Evolutionary conservation across 2,113 vertebrate species (phyloP).

Genomic region (Erinaceus europaeus): DNA sequence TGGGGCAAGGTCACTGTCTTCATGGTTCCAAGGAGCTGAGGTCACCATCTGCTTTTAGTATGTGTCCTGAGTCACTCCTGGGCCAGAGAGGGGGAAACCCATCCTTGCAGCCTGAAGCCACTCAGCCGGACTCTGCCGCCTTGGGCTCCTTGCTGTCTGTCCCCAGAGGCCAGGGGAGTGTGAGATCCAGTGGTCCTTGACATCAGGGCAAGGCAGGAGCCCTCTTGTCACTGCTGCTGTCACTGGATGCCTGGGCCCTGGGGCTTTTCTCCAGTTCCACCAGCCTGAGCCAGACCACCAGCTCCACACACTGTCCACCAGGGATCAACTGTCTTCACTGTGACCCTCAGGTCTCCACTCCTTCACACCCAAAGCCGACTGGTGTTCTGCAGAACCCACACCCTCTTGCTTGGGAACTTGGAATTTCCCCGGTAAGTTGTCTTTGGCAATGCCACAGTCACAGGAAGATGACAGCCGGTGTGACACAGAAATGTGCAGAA

Average conservation of each 20-base stretch:
- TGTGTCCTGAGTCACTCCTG: slow-evolving; percentile 21
- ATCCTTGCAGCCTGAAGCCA: background rate
- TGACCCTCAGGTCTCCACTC: background rate
- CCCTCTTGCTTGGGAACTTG: background rate
- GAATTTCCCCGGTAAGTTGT: slow-evolving; percentile 11
- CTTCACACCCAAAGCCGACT: background rate
- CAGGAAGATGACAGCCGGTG: background rate
- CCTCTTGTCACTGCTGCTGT: background rate
- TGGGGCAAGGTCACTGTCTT: background rate
- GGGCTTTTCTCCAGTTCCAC: background rate
- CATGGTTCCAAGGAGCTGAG: background rate
- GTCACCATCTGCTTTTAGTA: background rate
- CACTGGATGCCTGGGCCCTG: background rate
- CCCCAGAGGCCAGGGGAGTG: background rate
- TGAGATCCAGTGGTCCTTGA: background rate
- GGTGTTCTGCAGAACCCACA: background rate
- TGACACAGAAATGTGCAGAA: background rate
- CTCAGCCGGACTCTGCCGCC: rapidly evolving
- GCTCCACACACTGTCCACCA: background rate
- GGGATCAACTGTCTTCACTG: background rate
- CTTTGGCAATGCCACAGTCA: background rate
- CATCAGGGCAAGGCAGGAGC: background rate
- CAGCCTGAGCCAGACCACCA: background rate
- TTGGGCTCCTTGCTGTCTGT: background rate
- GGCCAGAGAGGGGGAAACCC: slow-evolving; percentile 17